These are phyloP conservation scores for Spodoptera picta DNA, from an alignment of 2,888 invertebrate genomes.

Conservation along the genomic window DNA sequence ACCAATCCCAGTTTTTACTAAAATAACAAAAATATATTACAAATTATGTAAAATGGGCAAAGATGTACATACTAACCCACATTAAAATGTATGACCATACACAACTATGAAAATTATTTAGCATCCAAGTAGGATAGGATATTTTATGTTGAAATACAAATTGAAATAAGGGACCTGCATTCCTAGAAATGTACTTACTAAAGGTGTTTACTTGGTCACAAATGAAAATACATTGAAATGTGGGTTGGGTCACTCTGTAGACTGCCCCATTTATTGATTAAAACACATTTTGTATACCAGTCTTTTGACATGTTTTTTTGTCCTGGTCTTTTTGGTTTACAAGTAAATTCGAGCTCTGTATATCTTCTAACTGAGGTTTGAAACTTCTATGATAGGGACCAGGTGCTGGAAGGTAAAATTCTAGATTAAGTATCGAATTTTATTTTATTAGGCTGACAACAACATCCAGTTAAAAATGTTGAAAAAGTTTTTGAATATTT, in stretches of 20 bases:
- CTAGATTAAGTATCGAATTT: background rate
- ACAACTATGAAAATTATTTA: constrained; percentile 1
- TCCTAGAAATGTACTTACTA: constrained; percentile 31
- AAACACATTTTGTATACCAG: constrained; percentile 49
- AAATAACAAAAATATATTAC: constrained; percentile 61
- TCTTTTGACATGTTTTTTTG: constrained; percentile 41
- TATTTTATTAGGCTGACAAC: background rate
- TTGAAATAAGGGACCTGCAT: constrained; percentile 16
- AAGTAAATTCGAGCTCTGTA: constrained; percentile 78
- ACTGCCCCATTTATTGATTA: constrained; percentile 36
- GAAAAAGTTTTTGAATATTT: background rate
- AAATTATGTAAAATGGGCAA: constrained; percentile 11
- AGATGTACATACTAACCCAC: constrained; percentile 42
- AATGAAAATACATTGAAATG: constrained; percentile 46
- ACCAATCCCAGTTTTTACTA: constrained; percentile 67
- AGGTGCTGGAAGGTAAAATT: constrained; percentile 62
- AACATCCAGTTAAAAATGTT: no score
- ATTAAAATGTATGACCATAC: constrained; percentile 19
- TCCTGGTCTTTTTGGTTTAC: constrained; percentile 61
- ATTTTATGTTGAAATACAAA: constrained; percentile 4
- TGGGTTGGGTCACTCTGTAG: constrained; percentile 43
- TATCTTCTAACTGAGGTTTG: constrained; percentile 80
- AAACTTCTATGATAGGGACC: constrained; percentile 63
- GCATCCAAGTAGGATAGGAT: background rate
- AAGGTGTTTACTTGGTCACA: constrained; percentile 15